Evolutionary conservation across 2,113 vertebrate genomes (phyloP).

Genomic region (Leptobrachium leishanense): DNA sequence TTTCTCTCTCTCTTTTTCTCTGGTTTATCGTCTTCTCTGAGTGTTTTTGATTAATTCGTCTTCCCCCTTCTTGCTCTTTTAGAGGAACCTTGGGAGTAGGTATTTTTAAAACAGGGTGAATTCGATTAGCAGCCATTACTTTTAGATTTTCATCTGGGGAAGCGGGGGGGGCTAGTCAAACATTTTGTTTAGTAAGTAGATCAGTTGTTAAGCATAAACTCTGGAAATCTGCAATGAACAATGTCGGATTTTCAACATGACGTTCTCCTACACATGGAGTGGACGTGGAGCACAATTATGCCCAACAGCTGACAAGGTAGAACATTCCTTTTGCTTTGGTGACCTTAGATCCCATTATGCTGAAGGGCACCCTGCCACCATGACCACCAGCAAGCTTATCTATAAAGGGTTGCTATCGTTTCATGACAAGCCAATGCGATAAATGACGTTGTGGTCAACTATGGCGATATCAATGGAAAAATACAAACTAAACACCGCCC

Average conservation of each 20-base stretch:
- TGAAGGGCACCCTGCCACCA: not conserved
- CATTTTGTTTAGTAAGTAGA: not conserved
- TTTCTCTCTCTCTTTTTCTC: constrained; percentile 3
- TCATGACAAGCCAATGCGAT: not conserved
- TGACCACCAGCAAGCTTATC: not conserved
- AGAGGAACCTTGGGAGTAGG: constrained; percentile 1
- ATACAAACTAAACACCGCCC: constrained; percentile 20
- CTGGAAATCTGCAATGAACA: not conserved
- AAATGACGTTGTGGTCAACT: constrained; percentile 3
- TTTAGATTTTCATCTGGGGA: constrained; percentile 16
- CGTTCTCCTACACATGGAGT: not conserved
- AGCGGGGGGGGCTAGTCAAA: not conserved
- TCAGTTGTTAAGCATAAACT: not conserved
- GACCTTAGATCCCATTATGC: not conserved
- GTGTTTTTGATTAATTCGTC: not conserved
- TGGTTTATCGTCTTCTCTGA: not conserved
- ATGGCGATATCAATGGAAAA: not conserved
- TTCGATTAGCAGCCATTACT: constrained; percentile 22
- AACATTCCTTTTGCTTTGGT: not conserved
- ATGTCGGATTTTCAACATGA: not conserved
- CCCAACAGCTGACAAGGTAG: not conserved
- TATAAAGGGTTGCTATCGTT: constrained; percentile 3
- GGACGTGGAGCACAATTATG: constrained; percentile 7
- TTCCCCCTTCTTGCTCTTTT: not conserved
- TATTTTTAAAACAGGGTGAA: constrained; percentile 42